Evolutionary conservation across 2,888 invertebrate species (phyloP), one percentile per base, ranked within the genome.

Genomic region (Drosophila quinaria): DNA sequence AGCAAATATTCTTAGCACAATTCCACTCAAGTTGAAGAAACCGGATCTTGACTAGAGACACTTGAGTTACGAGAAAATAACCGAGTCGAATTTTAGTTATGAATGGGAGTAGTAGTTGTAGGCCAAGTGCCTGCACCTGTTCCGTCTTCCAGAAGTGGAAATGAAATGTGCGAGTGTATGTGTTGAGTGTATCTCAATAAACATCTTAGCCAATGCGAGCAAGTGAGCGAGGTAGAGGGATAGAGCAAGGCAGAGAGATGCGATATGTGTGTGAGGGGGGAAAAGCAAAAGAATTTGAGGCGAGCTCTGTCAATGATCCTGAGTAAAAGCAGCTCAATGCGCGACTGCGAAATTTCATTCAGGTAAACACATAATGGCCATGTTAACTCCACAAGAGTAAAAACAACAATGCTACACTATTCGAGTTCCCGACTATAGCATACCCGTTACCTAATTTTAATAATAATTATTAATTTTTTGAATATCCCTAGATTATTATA

Each of bases 111-210:
- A 71, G 72, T 68, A 68, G 64, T 64, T 64, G 64, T 64, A 62
- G 71, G 71, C 71, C 65, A 67, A 74, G 71, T 68, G 68, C 15
- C 68, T 78, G 71, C 78, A 78, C 78, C 78, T 78, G 78, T 74
- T 78, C 54, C 71, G 52, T 64, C 68, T 52, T 64, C 68, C 62
- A 71, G 67, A 64, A 59, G 54, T 71, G 54, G 62, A 70, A 66
- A 35, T 55, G 59, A 70, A 66, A 35, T 55, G 61, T 58, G 15
- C 15, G 44, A 19, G 41, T 17, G 41, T 19, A 15, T 44, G 42
- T 35, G 58, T 76, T 76, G 75, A 76, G 75, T 76, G 67, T 71
- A 62, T 61, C 72, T 76, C 61, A 68, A 60, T 49, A 25, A 51
- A 10, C 51, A 47, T 59, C 55, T 61, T 66, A 47, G 31, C 50